Conservation (phyloP, 2,113 vertebrate genomes). For the Antennarius striatus region DNA sequence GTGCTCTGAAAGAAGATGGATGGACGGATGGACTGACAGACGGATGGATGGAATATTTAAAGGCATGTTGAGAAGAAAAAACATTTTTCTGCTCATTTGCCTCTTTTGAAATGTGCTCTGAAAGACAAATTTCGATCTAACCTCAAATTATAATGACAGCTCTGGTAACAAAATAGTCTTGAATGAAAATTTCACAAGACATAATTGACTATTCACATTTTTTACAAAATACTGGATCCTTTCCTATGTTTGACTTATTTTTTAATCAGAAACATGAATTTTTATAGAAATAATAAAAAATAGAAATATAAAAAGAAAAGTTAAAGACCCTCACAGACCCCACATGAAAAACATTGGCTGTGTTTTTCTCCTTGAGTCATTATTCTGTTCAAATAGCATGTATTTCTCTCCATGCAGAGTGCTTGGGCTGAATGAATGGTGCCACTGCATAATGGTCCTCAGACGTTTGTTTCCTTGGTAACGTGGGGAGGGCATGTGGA, state of each 20-base stretch:
- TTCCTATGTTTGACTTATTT: slow-evolving; percentile 1
- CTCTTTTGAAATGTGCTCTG: slow-evolving; percentile 5
- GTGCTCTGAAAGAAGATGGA: neutral
- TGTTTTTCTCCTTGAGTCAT: slow-evolving; percentile 75
- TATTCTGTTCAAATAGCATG: slow-evolving; percentile 75
- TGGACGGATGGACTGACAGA: neutral
- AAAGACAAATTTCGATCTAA: slow-evolving; percentile 12
- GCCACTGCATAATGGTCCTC: slow-evolving; percentile 78
- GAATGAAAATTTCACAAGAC: neutral
- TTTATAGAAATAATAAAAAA: slow-evolving; percentile 31
- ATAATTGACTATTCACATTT: slow-evolving; percentile 26
- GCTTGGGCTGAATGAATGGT: slow-evolving; percentile 79
- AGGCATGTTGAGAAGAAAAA: neutral
- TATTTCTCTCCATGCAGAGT: slow-evolving; percentile 74
- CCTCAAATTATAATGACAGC: neutral
- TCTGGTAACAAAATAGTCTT: neutral
- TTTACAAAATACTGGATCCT: slow-evolving; percentile 1
- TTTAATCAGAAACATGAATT: slow-evolving; percentile 5
- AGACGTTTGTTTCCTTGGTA: slow-evolving; percentile 82
- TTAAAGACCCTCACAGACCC: slow-evolving; percentile 25
- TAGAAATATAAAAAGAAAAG: neutral
- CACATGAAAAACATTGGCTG: slow-evolving; percentile 50
- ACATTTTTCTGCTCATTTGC: neutral
- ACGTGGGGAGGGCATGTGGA: slow-evolving; percentile 77
- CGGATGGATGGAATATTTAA: slow-evolving; percentile 5